These are phyloP conservation scores for Peromyscus leucopus DNA, from an alignment of 2,113 vertebrate genomes.

Conservation along the genomic window DNA sequence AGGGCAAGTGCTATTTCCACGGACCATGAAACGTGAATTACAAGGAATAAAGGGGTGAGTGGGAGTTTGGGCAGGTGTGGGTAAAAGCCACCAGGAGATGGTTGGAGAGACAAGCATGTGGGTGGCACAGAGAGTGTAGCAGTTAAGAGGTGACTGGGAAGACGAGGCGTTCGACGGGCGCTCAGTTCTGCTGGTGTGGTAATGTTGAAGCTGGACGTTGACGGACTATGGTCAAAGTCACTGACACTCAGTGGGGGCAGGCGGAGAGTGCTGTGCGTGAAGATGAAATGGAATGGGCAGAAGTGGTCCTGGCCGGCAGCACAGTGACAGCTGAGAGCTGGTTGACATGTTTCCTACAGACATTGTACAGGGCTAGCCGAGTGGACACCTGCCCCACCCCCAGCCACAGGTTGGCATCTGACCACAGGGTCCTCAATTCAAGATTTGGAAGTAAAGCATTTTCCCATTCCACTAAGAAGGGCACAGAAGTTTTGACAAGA, in stretches of 20 bases:
- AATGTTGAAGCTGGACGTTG: neutral
- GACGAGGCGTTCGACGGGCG: neutral
- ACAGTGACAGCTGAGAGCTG: neutral
- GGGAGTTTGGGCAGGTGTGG: neutral
- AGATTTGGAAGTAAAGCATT: neutral
- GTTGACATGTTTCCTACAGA: neutral
- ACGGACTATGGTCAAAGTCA: too few species aligned
- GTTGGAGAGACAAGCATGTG: neutral
- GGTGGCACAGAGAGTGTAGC: neutral
- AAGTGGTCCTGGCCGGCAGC: neutral
- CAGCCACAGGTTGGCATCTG: neutral
- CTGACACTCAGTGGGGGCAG: neutral
- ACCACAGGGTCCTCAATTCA: neutral
- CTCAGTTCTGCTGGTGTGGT: neutral
- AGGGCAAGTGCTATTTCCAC: neutral
- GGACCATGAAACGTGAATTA: neutral
- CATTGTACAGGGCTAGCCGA: neutral
- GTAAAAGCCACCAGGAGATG: neutral
- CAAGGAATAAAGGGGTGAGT: accelerated
- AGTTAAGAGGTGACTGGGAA: accelerated
- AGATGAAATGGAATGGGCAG: neutral
- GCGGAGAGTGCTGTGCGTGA: neutral
- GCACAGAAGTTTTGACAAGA: neutral
- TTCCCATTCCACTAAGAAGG: neutral
- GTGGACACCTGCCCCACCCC: too few species aligned